Evolutionary conservation across 2,888 invertebrate genomes (phyloP).

Genomic region (Cephus pulcher): DNA sequence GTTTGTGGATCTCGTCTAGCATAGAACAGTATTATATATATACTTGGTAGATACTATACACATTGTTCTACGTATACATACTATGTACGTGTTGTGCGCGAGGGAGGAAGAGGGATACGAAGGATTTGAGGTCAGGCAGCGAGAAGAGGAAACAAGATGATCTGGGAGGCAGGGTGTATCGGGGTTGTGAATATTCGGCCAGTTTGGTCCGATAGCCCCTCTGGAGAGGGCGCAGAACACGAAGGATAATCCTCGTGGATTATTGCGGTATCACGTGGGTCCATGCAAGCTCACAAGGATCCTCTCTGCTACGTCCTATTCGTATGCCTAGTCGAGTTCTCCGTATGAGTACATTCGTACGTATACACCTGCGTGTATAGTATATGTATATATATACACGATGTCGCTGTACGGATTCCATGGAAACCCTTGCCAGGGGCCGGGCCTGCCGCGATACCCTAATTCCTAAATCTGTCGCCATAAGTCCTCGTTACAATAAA

Average conservation of each 20-base stretch:
- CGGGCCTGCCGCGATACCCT: slow-evolving; percentile 65
- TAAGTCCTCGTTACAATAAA: slow-evolving; percentile 67
- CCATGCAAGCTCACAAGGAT: slow-evolving; percentile 59
- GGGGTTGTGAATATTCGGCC: slow-evolving; percentile 59
- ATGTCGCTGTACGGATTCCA: slow-evolving; percentile 38
- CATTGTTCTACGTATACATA: no score
- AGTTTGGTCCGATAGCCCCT: slow-evolving; percentile 51
- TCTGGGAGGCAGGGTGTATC: slow-evolving; percentile 24
- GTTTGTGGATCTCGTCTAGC: not conserved
- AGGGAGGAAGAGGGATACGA: not conserved
- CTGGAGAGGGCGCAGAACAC: slow-evolving; percentile 46
- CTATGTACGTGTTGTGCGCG: no score
- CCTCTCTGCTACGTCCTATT: not conserved
- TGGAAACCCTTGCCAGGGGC: slow-evolving; percentile 58
- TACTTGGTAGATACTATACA: no score
- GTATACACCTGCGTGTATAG: not conserved
- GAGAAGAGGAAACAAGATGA: not conserved
- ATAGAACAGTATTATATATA: not conserved
- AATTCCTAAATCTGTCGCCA: slow-evolving; percentile 68
- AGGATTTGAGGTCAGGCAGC: not conserved
- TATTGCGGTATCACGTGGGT: slow-evolving; percentile 66
- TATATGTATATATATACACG: not conserved
- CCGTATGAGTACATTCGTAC: not conserved
- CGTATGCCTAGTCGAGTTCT: not conserved
- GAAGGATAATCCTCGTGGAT: slow-evolving; percentile 66